These are phyloP conservation scores for Cylindroiulus punctatus DNA, from an alignment of 2,888 invertebrate genomes.

Conservation along the genomic window DNA sequence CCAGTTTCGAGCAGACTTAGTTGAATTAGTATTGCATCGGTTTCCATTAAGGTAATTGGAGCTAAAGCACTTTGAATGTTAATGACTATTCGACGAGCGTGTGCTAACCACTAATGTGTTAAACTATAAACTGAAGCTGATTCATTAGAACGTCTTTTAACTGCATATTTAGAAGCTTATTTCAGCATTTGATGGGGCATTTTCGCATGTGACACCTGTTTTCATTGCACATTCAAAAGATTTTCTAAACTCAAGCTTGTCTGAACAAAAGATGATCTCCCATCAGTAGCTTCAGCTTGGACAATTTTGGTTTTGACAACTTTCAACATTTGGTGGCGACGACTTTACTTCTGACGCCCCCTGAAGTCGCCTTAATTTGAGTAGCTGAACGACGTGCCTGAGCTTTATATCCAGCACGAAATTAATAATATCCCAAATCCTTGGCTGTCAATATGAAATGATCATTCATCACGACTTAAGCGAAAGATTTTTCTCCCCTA, in stretches of 20 bases:
- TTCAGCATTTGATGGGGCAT: not conserved
- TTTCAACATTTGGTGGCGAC: not conserved
- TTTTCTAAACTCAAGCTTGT: too few species aligned
- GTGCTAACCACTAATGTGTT: not conserved
- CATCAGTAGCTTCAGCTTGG: not conserved
- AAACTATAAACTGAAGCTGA: slow-evolving; percentile 26
- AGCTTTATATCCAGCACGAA: not conserved
- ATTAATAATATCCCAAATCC: slow-evolving; percentile 44
- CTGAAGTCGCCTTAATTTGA: slow-evolving; percentile 1
- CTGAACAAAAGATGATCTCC: not conserved
- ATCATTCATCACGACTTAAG: slow-evolving; percentile 35
- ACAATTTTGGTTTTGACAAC: not conserved
- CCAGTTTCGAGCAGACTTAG: too few species aligned
- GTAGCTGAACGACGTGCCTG: not conserved
- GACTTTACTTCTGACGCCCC: not conserved
- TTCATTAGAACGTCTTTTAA: not conserved
- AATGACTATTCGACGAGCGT: not conserved
- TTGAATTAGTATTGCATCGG: slow-evolving; percentile 2
- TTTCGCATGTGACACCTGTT: not conserved
- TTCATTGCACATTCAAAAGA: too few species aligned
- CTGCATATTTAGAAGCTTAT: slow-evolving; percentile 1
- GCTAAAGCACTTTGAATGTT: not conserved
- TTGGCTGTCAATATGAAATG: slow-evolving; percentile 42
- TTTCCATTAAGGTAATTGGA: slow-evolving; percentile 20
- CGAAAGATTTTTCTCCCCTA: not conserved